These are phyloP conservation scores for Marasmarcha lunaedactyla DNA, from an alignment of 2,888 invertebrate genomes.

Conservation along the genomic window DNA sequence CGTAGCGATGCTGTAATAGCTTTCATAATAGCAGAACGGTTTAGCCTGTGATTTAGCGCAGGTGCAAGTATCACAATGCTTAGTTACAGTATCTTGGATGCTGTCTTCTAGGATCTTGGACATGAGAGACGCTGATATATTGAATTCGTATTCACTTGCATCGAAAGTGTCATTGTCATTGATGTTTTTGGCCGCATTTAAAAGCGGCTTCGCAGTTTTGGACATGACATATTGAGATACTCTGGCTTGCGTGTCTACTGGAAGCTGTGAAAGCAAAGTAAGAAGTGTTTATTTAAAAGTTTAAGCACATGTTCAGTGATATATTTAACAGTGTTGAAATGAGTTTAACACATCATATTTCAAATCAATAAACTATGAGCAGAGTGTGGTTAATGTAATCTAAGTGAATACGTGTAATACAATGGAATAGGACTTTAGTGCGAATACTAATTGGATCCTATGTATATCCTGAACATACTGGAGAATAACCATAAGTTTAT, in stretches of 20 bases:
- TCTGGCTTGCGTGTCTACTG: constrained; percentile 91
- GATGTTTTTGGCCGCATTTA: constrained; percentile 42
- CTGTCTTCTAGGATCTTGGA: constrained; percentile 91
- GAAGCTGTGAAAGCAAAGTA: constrained; percentile 74
- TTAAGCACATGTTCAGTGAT: no score
- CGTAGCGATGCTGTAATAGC: constrained; percentile 72
- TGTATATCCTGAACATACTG: no score
- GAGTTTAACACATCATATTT: no score
- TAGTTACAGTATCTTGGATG: constrained; percentile 83
- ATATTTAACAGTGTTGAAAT: no score
- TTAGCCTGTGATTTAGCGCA: constrained; percentile 72
- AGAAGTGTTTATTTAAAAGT: no score
- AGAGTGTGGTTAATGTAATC: no score
- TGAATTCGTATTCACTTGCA: constrained; percentile 73
- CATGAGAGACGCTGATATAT: constrained; percentile 89
- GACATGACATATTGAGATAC: constrained; percentile 82
- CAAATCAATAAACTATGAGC: no score
- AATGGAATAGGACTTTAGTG: no score
- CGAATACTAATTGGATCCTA: no score
- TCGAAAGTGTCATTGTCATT: constrained; percentile 65
- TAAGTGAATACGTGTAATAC: no score
- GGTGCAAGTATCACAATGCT: constrained; percentile 87
- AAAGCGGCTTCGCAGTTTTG: constrained; percentile 59
- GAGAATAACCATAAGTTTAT: no score
- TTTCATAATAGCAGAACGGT: constrained; percentile 65